A percentile compares a stretch with the other conserved stretches of the same genome.
Conservation (phyloP, 2,113 vertebrate species). For the Epinephelus lanceolatus region DNA sequence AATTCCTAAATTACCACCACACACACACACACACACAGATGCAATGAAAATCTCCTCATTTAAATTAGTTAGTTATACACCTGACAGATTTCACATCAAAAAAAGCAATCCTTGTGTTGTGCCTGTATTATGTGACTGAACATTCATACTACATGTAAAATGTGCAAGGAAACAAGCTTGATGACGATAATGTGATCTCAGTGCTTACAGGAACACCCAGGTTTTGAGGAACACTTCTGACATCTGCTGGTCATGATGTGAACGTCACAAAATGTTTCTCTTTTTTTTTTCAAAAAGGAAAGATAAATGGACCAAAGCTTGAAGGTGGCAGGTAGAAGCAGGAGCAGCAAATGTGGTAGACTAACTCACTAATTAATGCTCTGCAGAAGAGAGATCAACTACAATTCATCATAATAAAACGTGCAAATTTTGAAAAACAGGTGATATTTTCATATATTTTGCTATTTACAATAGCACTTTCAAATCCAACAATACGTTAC, state of each 20-base stretch:
- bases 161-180: conserved; percentile 39
- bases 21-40: neutral
- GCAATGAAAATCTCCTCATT: neutral
- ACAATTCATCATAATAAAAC: conserved; percentile 47
- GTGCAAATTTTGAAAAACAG: conserved; percentile 34
- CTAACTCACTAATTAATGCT: conserved; percentile 40
- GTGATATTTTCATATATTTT: conserved; percentile 32
- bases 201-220: conserved; percentile 24
- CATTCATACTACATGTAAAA: conserved; percentile 63
- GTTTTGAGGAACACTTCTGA: conserved; percentile 82
- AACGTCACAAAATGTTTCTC: conserved; percentile 22
- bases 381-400: conserved; percentile 8
- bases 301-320: conserved; percentile 3
- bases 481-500: conserved; percentile 6
- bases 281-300: neutral
- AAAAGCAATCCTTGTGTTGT: neutral
- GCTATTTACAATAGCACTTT: conserved; percentile 7
- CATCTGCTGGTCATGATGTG: conserved; percentile 77
- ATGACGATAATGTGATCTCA: conserved; percentile 50
- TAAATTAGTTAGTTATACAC: conserved; percentile 39
- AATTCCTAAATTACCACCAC: conserved; percentile 32
- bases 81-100: conserved; percentile 19
- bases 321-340: conserved; percentile 16
- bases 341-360: conserved; percentile 14
- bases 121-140: conserved; percentile 28